Evolutionary conservation across 1,140 invertebrate genomes (phyloP).

Genomic region (Anadara kagoshimensis): DNA sequence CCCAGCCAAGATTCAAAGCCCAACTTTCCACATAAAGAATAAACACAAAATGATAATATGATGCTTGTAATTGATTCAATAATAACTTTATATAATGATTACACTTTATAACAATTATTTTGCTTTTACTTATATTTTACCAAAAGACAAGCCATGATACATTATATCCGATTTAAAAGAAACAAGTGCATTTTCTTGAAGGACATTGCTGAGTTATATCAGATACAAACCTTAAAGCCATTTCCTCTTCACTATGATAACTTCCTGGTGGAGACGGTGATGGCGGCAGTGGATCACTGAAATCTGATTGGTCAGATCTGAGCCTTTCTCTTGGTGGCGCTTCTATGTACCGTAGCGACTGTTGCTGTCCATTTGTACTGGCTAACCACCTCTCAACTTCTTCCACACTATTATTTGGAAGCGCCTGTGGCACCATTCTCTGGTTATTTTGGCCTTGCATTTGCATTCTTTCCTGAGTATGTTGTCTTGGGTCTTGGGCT

Average conservation of each 20-base stretch:
- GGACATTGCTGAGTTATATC: too few species aligned
- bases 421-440: constrained; percentile 1
- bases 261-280: constrained; percentile 58
- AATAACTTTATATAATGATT: too few species aligned
- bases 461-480: background rate
- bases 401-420: constrained; percentile 22
- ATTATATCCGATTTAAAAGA: too few species aligned
- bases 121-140: too few species aligned
- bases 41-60: too few species aligned
- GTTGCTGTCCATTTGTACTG: constrained; percentile 31
- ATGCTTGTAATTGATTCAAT: too few species aligned
- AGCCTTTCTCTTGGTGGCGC: constrained; percentile 24
- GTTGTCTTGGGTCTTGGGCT: constrained; percentile 9
- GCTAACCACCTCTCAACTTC: constrained; percentile 47
- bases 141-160: too few species aligned
- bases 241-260: constrained; percentile 61
- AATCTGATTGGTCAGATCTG: constrained; percentile 4
- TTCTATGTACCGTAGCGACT: constrained; percentile 19
- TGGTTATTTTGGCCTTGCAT: background rate
- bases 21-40: too few species aligned
- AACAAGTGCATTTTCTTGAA: too few species aligned
- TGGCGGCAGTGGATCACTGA: constrained; percentile 36
- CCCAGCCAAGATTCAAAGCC: too few species aligned
- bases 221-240: constrained; percentile 25
- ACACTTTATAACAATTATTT: too few species aligned